phyloP scores from a whole-genome alignment of 1,140 invertebrate genomes.

The Cotesia glomerata region DNA sequence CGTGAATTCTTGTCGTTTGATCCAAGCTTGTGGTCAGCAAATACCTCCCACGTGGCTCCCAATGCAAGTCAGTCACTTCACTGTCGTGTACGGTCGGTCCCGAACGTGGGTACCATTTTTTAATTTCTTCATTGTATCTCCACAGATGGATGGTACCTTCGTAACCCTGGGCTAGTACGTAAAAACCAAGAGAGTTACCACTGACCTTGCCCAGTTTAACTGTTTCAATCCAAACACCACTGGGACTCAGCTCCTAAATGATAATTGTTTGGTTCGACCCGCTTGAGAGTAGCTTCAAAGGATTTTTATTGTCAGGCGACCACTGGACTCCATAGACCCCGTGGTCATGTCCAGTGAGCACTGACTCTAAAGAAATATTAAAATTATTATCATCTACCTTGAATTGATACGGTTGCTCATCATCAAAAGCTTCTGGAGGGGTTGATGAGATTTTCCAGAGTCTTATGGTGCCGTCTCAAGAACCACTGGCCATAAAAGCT shows the following conservation, averaged over 20 bases:
- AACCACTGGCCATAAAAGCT: constrained; percentile 80
- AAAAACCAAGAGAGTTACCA: constrained; percentile 92
- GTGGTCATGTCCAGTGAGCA: constrained; percentile 89
- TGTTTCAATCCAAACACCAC: constrained; percentile 83
- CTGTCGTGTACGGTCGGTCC: constrained; percentile 86
- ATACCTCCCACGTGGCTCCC: constrained; percentile 78
- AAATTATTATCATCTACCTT: constrained; percentile 52
- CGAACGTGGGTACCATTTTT: constrained; percentile 74
- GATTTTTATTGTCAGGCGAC: constrained; percentile 64
- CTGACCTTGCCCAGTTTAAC: constrained; percentile 87
- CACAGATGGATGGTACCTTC: constrained; percentile 95
- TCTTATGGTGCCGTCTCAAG: constrained; percentile 87
- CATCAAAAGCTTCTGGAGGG: constrained; percentile 40
- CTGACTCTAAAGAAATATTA: constrained; percentile 81
- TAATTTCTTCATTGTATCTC: constrained; percentile 67
- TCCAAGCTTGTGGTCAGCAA: constrained; percentile 77
- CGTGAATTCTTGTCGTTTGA: constrained; percentile 91
- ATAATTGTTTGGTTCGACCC: constrained; percentile 95
- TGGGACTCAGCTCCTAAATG: constrained; percentile 78
- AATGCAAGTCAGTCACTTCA: constrained; percentile 82
- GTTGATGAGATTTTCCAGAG: constrained; percentile 77
- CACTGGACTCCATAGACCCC: constrained; percentile 93
- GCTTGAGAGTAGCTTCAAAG: constrained; percentile 79
- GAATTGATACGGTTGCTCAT: constrained; percentile 62
- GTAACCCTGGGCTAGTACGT: constrained; percentile 88